Evolutionary conservation across 2,888 invertebrate species (phyloP).

Genomic region (Drosophila anceps): DNA sequence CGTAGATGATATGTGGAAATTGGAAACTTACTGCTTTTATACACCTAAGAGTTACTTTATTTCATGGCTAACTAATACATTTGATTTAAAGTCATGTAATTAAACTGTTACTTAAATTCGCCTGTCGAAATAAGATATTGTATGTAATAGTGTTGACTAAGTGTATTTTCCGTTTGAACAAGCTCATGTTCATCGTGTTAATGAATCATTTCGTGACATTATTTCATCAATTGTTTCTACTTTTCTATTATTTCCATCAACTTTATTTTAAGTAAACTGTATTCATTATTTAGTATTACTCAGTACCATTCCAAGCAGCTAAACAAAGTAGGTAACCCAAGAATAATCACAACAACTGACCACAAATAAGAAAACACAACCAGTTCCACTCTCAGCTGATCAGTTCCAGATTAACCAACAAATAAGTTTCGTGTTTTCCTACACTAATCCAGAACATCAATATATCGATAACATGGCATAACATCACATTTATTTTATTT

Average conservation of each 20-base stretch:
- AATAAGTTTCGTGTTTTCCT: constrained; percentile 7
- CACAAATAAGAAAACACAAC: background rate
- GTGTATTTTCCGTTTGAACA: constrained; percentile 21
- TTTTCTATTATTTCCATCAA: background rate
- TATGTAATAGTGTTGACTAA: constrained; percentile 44
- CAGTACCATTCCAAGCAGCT: background rate
- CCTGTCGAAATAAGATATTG: constrained; percentile 3
- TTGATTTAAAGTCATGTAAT: constrained; percentile 13
- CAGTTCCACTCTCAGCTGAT: constrained; percentile 37
- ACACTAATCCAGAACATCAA: constrained; percentile 18
- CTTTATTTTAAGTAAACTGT: background rate
- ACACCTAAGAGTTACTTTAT: constrained; percentile 10
- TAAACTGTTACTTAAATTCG: constrained; percentile 13
- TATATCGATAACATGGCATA: constrained; percentile 5
- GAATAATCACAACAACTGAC: constrained; percentile 9
- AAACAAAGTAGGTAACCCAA: background rate
- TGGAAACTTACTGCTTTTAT: constrained; percentile 30
- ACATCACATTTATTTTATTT: constrained; percentile 18
- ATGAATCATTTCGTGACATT: background rate
- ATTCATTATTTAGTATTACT: background rate
- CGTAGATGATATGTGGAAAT: background rate
- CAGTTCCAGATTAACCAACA: background rate
- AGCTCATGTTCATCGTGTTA: constrained; percentile 11
- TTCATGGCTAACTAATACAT: constrained; percentile 18
- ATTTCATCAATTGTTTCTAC: background rate